A percentile compares a stretch with the other conserved stretches of the same genome.
Evolutionary conservation across 1,140 invertebrate species (phyloP).

Genomic region (Nebria ingens): DNA sequence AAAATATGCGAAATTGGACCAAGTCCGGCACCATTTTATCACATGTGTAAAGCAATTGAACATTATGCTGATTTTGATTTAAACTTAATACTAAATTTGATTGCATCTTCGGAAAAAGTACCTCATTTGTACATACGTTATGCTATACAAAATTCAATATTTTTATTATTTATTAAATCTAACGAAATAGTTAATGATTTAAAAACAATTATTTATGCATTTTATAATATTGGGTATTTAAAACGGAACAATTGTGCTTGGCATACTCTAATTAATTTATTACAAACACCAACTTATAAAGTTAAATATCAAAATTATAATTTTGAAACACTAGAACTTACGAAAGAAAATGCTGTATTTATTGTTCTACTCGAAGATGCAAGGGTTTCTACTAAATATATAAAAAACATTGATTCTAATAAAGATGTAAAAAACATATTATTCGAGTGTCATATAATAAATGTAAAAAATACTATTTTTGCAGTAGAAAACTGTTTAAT

Average conservation of each 20-base stretch:
- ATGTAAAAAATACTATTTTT: no score
- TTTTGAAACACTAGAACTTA: no score
- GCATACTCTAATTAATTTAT: no score
- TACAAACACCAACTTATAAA: no score
- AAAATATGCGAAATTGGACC: not conserved
- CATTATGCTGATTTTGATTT: not conserved
- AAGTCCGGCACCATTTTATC: not conserved
- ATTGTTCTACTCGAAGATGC: no score
- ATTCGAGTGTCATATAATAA: no score
- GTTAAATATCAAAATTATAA: no score
- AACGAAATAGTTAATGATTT: not conserved
- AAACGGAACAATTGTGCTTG: not conserved
- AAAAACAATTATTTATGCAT: not conserved
- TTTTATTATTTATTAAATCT: not conserved
- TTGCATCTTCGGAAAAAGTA: not conserved
- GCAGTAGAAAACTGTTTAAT: no score
- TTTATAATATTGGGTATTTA: not conserved
- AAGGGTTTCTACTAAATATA: no score
- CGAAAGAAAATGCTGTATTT: no score
- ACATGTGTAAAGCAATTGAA: not conserved
- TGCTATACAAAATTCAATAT: not conserved
- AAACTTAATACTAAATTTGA: not conserved
- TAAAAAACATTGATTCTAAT: no score
- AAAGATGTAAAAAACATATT: no score
- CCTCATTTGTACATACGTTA: not conserved